Base-by-base conservation (phyloP, 2,113 vertebrate genomes). In the Pangasianodon hypophthalmus region DNA sequence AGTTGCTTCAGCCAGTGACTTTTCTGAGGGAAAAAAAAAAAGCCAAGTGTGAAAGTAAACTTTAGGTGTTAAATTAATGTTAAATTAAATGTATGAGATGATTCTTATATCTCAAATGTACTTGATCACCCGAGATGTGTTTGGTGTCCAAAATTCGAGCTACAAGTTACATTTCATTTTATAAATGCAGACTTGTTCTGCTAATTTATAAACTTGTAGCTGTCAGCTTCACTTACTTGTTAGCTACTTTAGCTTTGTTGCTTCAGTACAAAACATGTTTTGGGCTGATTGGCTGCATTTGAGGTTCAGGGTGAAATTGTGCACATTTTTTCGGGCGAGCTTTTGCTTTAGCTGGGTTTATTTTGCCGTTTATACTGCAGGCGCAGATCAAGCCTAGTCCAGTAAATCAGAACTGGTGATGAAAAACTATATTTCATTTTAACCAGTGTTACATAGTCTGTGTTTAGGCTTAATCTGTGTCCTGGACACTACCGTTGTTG, bases 311-410 rank as follows among this genome's bases (percentile, higher is more conserved):
- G 32, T 83, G 32, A 56, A 56, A 37, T 32, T 8, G 13, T 54
- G n/a, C n/a, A 82, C 18, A 10, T 13, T 18, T 50, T 81, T 32
- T 32, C 46, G 19, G 9, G 8, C 2, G 24, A 29, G 6, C 2
- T 54, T 82, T 56, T 44, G 84, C 82, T 82, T 46, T 54, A 29
- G 32, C 69, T 87, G 79, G 46, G 64, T 46, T 52, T 79, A 10
- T 32, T 84, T 58, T 54, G 13, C 24, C 62, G 62, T 54, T 79
- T 58, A 8, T 41, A 41, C 32, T 19, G 21, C 52, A 54, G 50
- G 52, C 69, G 44, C 85, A 77, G 85, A 87, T 87, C 24, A 75
- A 75, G 67, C 67, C 50, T 86, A 21, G 18, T 79, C 21, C 44
- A 75, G 9, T 0, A 21, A 77, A 9, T 44, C 71, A 21, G 41